These are phyloP conservation scores for rat (Rattus norvegicus) DNA, from an alignment of 2,113 vertebrate species.

Conservation along the genomic window DNA sequence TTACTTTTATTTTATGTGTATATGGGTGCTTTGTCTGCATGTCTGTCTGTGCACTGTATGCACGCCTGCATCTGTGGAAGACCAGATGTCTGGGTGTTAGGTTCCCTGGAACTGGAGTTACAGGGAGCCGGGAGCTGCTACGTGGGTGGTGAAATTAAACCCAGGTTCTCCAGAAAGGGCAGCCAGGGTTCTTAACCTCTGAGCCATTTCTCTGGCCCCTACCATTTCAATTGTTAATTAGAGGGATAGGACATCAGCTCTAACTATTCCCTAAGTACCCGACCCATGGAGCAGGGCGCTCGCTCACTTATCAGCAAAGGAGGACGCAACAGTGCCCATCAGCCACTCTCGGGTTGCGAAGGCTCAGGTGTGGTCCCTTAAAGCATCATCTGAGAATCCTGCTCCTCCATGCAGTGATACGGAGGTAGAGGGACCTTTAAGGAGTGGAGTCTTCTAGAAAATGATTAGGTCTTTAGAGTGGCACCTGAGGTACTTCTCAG, in stretches of 20 bases:
- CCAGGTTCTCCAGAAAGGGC: neutral
- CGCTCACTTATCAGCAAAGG: accelerated
- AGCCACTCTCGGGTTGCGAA: accelerated
- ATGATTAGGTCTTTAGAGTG: neutral
- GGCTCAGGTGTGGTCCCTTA: neutral
- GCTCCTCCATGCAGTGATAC: neutral
- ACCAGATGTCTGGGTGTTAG: neutral
- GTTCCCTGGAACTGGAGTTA: neutral
- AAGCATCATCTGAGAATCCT: neutral
- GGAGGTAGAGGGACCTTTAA: neutral
- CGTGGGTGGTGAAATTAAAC: neutral
- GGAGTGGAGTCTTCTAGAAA: neutral
- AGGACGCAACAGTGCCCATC: neutral
- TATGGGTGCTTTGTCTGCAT: neutral
- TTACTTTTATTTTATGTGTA: neutral
- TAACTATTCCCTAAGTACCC: neutral
- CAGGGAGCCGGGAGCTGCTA: neutral
- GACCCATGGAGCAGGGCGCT: no score
- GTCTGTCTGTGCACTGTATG: neutral
- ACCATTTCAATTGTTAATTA: neutral
- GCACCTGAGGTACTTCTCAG: neutral
- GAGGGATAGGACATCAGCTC: neutral
- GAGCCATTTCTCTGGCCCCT: neutral
- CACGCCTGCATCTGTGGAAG: neutral
- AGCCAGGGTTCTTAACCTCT: neutral